phyloP scores from a whole-genome alignment of 2,797 vertebrate species.

The Apogon hyalosoma region DNA sequence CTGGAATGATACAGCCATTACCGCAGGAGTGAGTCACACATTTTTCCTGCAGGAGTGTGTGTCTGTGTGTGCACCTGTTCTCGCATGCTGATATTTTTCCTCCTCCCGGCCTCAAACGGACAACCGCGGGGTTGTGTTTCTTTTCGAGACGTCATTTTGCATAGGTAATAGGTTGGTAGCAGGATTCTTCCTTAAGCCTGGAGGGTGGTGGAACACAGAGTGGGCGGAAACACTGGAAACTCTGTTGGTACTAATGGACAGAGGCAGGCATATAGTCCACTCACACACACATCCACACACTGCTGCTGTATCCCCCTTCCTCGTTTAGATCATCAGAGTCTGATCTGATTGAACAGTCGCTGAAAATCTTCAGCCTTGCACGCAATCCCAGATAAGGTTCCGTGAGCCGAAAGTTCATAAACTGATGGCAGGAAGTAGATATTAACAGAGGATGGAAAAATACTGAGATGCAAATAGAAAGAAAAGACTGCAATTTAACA shows the following conservation, averaged over 20 bases:
- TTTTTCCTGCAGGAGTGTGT: constrained; percentile 3
- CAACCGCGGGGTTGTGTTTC: constrained; percentile 31
- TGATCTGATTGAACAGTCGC: constrained; percentile 52
- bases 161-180: constrained; percentile 64
- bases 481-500: too few species aligned
- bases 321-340: constrained; percentile 47
- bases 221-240: constrained; percentile 45
- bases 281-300: constrained; percentile 19
- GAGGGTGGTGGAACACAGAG: constrained; percentile 44
- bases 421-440: neutral
- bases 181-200: constrained; percentile 45
- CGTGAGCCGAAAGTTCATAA: constrained; percentile 2
- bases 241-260: constrained; percentile 32
- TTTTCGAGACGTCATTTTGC: constrained; percentile 52
- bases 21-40: constrained; percentile 40
- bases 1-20: constrained; percentile 51
- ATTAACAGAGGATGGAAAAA: too few species aligned
- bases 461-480: too few species aligned
- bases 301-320: constrained; percentile 24
- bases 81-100: constrained; percentile 11
- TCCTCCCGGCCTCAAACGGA: constrained; percentile 26
- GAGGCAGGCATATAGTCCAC: constrained; percentile 40
- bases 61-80: constrained; percentile 18
- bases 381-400: constrained; percentile 26
- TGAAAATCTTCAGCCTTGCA: constrained; percentile 49